A percentile compares a stretch with the other conserved stretches of the same genome.
phyloP scores from a whole-genome alignment of 2,113 vertebrate genomes.

The Cavia aperea region DNA sequence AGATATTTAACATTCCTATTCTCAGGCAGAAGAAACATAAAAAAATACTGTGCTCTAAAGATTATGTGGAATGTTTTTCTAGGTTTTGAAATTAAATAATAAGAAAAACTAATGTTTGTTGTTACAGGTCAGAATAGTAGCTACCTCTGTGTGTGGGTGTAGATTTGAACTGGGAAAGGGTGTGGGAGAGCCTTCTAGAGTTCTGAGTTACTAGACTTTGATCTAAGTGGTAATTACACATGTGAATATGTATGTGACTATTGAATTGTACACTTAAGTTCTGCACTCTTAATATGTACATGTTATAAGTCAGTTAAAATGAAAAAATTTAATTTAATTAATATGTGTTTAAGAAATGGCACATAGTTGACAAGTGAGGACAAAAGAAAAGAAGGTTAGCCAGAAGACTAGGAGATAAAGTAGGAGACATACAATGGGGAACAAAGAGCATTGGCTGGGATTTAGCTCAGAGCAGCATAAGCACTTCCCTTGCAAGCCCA shows the following conservation, averaged over 20 bases:
- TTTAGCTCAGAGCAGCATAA: too few relatives aligned
- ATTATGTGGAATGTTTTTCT: neutral
- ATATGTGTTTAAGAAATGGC: constrained; percentile 4
- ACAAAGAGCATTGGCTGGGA: neutral
- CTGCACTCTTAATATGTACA: neutral
- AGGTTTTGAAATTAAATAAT: neutral
- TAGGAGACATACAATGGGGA: neutral
- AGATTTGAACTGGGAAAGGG: neutral
- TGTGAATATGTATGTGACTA: neutral
- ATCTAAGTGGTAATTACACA: neutral
- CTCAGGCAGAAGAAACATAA: neutral
- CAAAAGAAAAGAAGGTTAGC: constrained; percentile 3
- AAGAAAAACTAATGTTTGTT: constrained; percentile 9
- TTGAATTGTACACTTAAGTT: neutral
- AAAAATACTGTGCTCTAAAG: neutral
- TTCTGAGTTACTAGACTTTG: constrained; percentile 9
- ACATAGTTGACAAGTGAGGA: neutral
- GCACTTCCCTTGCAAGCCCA: too few relatives aligned
- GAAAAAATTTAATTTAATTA: neutral
- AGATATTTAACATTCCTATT: constrained; percentile 14
- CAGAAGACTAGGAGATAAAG: neutral
- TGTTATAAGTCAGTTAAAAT: neutral
- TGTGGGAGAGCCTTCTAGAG: neutral
- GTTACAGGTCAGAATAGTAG: neutral
- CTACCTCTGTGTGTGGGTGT: neutral